Evolutionary conservation across 2,797 vertebrate genomes (phyloP).

Genomic region (Sebastes matsubarae): DNA sequence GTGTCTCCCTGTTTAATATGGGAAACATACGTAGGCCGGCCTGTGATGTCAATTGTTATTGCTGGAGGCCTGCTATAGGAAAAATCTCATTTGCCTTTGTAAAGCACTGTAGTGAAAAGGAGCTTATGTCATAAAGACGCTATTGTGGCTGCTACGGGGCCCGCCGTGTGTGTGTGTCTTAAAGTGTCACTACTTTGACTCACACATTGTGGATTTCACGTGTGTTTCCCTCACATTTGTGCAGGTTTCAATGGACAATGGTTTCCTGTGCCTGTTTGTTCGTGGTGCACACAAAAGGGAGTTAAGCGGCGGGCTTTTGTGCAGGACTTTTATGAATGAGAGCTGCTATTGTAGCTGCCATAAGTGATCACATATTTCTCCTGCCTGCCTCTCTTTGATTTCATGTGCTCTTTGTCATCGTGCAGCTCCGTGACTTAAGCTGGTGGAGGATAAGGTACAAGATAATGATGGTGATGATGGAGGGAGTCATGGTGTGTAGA

Average conservation of each 20-base stretch:
- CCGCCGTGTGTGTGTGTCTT: not conserved
- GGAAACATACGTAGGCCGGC: slow-evolving; percentile 63
- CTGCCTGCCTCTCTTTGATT: slow-evolving; percentile 36
- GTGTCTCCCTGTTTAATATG: slow-evolving; percentile 66
- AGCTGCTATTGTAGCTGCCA: slow-evolving; percentile 44
- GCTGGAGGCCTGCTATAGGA: slow-evolving; percentile 73
- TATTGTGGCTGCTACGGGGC: slow-evolving; percentile 58
- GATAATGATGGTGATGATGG: not conserved
- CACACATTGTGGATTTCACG: slow-evolving; percentile 40
- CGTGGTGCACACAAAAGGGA: slow-evolving; percentile 28
- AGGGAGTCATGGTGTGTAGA: not conserved
- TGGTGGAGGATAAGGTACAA: not conserved
- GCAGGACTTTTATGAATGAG: slow-evolving; percentile 49
- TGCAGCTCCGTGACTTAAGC: slow-evolving; percentile 7
- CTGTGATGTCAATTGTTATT: slow-evolving; percentile 80
- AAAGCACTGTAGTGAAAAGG: slow-evolving; percentile 66
- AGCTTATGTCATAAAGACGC: slow-evolving; percentile 76
- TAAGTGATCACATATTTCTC: slow-evolving; percentile 33
- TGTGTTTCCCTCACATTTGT: slow-evolving; percentile 53
- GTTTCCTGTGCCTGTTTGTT: slow-evolving; percentile 49
- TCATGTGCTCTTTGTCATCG: slow-evolving; percentile 9
- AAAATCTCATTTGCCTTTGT: slow-evolving; percentile 73
- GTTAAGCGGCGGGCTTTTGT: slow-evolving; percentile 42
- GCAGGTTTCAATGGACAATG: slow-evolving; percentile 58
- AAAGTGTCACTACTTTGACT: slow-evolving; percentile 37